A percentile compares a stretch with the other conserved stretches of the same genome.
These are phyloP conservation scores for Alcis repandata DNA, from an alignment of 2,888 invertebrate genomes.

Conservation along the genomic window DNA sequence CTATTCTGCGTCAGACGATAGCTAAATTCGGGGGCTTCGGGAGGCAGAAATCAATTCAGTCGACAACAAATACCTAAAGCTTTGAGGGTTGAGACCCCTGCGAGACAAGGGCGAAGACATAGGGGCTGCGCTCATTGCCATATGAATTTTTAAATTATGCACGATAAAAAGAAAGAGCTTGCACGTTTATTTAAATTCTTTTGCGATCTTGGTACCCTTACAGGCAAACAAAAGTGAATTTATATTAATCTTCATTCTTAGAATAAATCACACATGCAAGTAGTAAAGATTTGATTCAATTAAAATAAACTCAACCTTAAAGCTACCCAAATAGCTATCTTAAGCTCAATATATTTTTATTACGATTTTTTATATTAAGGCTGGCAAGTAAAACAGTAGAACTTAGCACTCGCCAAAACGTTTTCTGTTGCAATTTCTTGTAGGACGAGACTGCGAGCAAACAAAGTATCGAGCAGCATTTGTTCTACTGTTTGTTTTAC, in stretches of 20 bases:
- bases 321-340: too few species aligned
- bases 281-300: too few species aligned
- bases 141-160: constrained; percentile 22
- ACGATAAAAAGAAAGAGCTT: background rate
- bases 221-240: background rate
- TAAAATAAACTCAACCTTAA: too few species aligned
- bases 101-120: constrained; percentile 34
- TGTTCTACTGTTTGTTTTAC: too few species aligned
- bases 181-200: background rate
- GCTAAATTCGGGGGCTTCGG: constrained; percentile 33
- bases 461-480: too few species aligned
- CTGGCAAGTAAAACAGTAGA: too few species aligned
- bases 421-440: too few species aligned
- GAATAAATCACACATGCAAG: too few species aligned
- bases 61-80: constrained; percentile 43
- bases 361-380: too few species aligned
- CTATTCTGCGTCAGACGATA: constrained; percentile 14
- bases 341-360: too few species aligned
- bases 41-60: constrained; percentile 46
- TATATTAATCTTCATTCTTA: background rate
- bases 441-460: too few species aligned
- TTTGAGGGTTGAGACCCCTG: constrained; percentile 40
- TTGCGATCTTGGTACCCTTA: background rate
- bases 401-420: too few species aligned
- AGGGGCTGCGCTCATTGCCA: constrained; percentile 25